Conservation (phyloP, 2,797 vertebrate genomes). For the Zalophus californianus region DNA sequence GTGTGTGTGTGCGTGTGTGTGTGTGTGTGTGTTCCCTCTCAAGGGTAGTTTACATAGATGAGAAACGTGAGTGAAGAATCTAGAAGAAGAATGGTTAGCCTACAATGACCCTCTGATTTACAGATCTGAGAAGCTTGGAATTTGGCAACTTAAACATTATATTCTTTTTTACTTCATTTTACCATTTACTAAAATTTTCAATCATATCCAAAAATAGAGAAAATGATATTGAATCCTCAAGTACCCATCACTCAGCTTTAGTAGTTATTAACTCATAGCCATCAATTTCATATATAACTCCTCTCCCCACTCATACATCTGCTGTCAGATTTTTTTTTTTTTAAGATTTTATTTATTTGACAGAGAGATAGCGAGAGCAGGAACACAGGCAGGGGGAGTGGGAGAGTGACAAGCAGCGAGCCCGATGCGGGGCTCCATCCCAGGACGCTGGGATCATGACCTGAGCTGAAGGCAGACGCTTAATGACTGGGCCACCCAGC, state of each 20-base stretch:
- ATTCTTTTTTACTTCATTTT: slow-evolving; percentile 36
- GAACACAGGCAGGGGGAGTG: too few relatives aligned
- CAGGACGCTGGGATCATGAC: too few relatives aligned
- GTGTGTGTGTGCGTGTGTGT: slow-evolving; percentile 20
- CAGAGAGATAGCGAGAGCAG: too few relatives aligned
- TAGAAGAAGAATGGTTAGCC: neutral
- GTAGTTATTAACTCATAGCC: neutral
- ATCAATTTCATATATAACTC: neutral
- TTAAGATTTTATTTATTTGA: too few relatives aligned
- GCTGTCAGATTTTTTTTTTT: neutral
- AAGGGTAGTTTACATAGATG: neutral
- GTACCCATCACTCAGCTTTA: neutral
- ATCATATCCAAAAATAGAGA: neutral
- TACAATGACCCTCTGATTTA: neutral
- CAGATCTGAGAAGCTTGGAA: slow-evolving; percentile 15
- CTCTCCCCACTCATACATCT: neutral
- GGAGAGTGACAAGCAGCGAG: too few relatives aligned
- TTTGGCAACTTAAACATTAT: neutral
- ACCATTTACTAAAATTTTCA: slow-evolving; percentile 46
- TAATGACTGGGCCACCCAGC: too few relatives aligned
- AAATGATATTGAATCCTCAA: neutral
- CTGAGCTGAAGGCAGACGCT: too few relatives aligned
- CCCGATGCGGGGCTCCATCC: too few relatives aligned
- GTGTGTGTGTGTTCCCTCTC: slow-evolving; percentile 1
- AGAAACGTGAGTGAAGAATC: slow-evolving; percentile 17